Evolutionary conservation across 2,113 vertebrate species (phyloP), one percentile per base, ranked within the genome.

Genomic region (Dicerorhinus sumatrensis): DNA sequence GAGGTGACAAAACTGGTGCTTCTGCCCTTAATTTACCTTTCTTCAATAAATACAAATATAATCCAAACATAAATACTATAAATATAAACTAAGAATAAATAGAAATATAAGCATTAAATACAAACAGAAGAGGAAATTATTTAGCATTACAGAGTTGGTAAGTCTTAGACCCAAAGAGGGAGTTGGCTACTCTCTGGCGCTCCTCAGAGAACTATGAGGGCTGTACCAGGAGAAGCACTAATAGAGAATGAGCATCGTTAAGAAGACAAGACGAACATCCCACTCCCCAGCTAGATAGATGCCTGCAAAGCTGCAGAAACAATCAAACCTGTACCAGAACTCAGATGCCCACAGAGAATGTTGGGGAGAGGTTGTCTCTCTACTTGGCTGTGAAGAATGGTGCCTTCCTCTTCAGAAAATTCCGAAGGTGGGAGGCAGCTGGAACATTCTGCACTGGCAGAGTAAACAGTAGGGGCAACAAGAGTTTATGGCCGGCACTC

Each of bases 31-130:
- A 23, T 11, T 23, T 46, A 60, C 2, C 14, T 87, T 89, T 62
- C 31, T 31, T 70, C 27, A 60, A 17, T 54, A 69, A 58, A 87
- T n/a, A 96, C 20, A 86, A 11, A 42, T 58, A 92, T 72, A 48
- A 27, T 36, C 16, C 6, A 48, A 79, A 60, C 0, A n/a, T 69
- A 76, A 84, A 51, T 51, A 27, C 39, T 8, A 82, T 67, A 60
- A 39, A 62, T 21, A 56, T 51, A 13, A 42, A 69, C 9, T 39
- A 72, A 77, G 20, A n/a, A 7, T 31, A 91, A 91, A 89, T 21
- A 56, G 16, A 96, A 88, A 46, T 8, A 86, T 3, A 73, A 56
- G 48, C 8, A 48, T 48, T 48, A 62, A 46, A 48, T 18, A 79
- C 29, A 80, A 56, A 33, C 21, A 58, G 6, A 92, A 67, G 46